A percentile compares a stretch with the other conserved stretches of the same genome.
These are phyloP conservation scores for Pogona vitticeps DNA, from an alignment of 2,113 vertebrate genomes.

Conservation along the genomic window DNA sequence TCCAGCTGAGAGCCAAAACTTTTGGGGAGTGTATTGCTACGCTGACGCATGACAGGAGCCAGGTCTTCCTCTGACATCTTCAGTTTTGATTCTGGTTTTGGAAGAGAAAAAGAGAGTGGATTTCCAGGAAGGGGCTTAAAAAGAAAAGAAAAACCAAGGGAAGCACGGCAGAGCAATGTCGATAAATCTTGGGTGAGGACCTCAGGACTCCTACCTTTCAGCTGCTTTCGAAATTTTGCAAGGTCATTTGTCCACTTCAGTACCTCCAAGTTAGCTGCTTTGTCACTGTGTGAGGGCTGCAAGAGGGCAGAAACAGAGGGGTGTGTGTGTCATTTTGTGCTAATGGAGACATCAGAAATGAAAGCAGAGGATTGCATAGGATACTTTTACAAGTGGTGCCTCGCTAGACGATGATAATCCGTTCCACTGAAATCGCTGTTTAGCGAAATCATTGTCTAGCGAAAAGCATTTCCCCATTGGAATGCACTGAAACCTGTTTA, in stretches of 20 bases:
- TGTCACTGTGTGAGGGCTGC: slow-evolving; percentile 96
- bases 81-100: slow-evolving; percentile 85
- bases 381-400: too few relatives aligned
- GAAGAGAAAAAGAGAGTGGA: neutral
- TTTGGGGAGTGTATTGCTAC: slow-evolving; percentile 96
- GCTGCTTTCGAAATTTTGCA: slow-evolving; percentile 90
- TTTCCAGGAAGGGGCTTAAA: neutral
- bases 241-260: slow-evolving; percentile 96
- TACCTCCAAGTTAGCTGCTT: slow-evolving; percentile 93
- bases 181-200: fast-evolving
- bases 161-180: neutral
- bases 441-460: too few relatives aligned
- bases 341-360: neutral
- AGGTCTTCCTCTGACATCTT: slow-evolving; percentile 92
- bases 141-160: neutral
- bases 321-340: slow-evolving; percentile 20
- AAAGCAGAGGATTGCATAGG: neutral
- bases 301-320: slow-evolving; percentile 12
- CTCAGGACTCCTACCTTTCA: slow-evolving; percentile 84
- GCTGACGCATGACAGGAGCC: slow-evolving; percentile 87
- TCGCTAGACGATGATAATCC: too few relatives aligned
- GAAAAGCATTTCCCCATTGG: too few relatives aligned
- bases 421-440: too few relatives aligned
- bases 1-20: slow-evolving; percentile 98
- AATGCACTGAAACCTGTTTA: too few relatives aligned